Evolutionary conservation across 2,888 invertebrate species (phyloP), one percentile per base, ranked within the genome.

Genomic region (Pyrrhosoma nymphula): DNA sequence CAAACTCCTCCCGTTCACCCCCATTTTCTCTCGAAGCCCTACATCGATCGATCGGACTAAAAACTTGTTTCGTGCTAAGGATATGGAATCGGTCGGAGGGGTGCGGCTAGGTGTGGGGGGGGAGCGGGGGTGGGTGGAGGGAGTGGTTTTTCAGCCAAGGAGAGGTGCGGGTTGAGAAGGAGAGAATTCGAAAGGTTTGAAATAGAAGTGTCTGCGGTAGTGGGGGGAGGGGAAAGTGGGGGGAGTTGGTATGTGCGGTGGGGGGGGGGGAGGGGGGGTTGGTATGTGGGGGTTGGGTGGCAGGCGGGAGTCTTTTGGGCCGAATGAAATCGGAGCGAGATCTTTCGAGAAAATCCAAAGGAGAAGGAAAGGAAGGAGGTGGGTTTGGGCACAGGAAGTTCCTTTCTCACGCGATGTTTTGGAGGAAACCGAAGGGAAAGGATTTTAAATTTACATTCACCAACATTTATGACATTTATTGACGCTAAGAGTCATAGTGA

Each of bases 41-140:
- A 60, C 60, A 60, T 60, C 60, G 60, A 60, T 82, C 82, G 82
- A 82, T 82, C 82, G 82, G 35, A 18, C 82, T 30, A 10, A 35
- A 82, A 82, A 82, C 82, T 82, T 82, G 82, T 82, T 82, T 82
- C 35, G 82, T 82, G 82, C 82, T 82, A 35, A 82, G 82, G 35
- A 82, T 82, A 35, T 35, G 35, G 35, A 35, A 35, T 82, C 30
- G 69, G 69, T 26, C 2, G 82, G 30, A 35, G 35, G 35, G 75
- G 82, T n/a, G 30, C 0, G n/a, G 30, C 16, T 47, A 10, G 30
- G 82, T 35, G 60, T 56, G 60, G 60, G 18, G 47, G 35, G 82
- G 30, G 12, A 35, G 14, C 1, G 30, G 12, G 82, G 82, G 60
- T 60, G 60, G 60, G 23, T 69, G 23, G 23, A 26, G 26, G n/a